phyloP scores from a whole-genome alignment of 2,113 vertebrate species.

The Microcebus ravelobensis region DNA sequence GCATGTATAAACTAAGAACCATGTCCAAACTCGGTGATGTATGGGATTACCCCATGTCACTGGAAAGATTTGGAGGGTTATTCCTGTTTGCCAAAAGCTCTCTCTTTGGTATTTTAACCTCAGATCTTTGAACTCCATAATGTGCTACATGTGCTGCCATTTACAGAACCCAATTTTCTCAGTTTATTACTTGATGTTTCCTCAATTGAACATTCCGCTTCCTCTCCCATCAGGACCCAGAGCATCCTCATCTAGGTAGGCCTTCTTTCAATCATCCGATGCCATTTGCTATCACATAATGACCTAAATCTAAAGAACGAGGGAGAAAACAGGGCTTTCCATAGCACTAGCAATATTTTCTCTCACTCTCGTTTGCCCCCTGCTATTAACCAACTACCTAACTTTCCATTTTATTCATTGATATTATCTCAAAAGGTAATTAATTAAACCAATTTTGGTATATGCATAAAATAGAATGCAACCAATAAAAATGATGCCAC shows the following conservation, averaged over 20 bases:
- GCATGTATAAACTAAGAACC: background rate
- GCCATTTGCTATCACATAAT: background rate
- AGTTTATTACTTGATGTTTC: background rate
- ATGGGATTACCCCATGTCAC: accelerated
- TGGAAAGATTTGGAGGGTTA: background rate
- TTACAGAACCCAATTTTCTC: background rate
- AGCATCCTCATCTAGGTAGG: background rate
- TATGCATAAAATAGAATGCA: background rate
- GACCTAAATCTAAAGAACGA: background rate
- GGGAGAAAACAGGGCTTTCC: background rate
- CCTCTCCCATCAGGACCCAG: background rate
- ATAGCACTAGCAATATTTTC: background rate
- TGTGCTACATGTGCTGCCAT: background rate
- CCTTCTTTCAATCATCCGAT: background rate
- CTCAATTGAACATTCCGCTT: background rate
- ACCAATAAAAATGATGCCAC: background rate
- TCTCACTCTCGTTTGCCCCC: background rate
- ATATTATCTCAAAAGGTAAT: background rate
- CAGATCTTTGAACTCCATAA: background rate
- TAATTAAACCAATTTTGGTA: background rate
- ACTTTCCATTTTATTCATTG: background rate
- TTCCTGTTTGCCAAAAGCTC: background rate
- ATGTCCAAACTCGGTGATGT: background rate
- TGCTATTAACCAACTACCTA: background rate
- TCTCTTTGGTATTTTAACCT: background rate